Base-by-base conservation (phyloP, 2,113 vertebrate genomes). In the Pelvicachromis taeniatus region DNA sequence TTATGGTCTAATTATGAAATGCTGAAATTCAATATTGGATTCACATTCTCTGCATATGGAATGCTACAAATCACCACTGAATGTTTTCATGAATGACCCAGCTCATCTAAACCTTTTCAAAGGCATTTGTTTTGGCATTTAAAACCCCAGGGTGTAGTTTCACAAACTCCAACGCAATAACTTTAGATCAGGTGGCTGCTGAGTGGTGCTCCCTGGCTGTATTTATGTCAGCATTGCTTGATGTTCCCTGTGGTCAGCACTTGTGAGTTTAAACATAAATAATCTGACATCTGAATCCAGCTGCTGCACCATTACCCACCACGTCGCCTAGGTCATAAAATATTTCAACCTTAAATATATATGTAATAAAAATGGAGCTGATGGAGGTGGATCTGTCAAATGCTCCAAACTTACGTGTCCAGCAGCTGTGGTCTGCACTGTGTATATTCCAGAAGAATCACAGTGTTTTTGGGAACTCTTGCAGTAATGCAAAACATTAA, bases 181-280 rank as follows among this genome's bases (percentile, higher is more conserved):
- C 45, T 85, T 82, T 4, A 77, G 48, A 53, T 87, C 81, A 56
- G 8, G 9, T 19, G 16, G 31, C 42, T 61, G 40, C 31, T 82
- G 80, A 56, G 35, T 63, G 52, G 52, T 54, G 40, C n/a, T 68
- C 40, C 2, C n/a, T n/a, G 52, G 56, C 19, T 82, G n/a, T 82
- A 56, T 81, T 81, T 77, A 78, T 84, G 75, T 56, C 42, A n/a
- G 50, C 63, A 11, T 7, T 45, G 55, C 83, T 84, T 70, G 17
- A 70, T 85, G 75, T 59, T 85, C 40, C 78, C 68, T 81, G 80
- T 33, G 79, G 87, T 83, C 87, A 88, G 83, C 88, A 81, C 26
- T 85, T 45, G 73, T 79, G 77, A 61, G 14, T 82, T 84, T 56
- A 65, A 23, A 77, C 42, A 55, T 90, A 85, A 84, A 63, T 88